Conservation (phyloP, 2,113 vertebrate species). For the Bujurquina vittata region DNA sequence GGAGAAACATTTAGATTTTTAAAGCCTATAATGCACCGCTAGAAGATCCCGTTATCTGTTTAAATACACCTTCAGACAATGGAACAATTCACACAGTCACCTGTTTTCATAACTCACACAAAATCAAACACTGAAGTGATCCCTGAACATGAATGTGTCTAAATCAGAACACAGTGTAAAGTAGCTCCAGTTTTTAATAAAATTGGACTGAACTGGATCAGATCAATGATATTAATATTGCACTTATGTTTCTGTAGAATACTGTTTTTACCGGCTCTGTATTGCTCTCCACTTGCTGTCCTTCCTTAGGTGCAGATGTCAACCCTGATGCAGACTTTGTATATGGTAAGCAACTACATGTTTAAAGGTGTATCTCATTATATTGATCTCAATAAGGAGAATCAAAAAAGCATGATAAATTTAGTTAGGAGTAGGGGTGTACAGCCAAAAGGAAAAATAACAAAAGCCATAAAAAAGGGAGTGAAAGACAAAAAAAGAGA, state of each 20-base stretch:
- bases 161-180: background rate
- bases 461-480: background rate
- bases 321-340: slow-evolving; percentile 78
- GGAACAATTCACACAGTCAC: background rate
- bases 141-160: background rate
- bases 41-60: background rate
- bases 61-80: background rate
- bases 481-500: background rate
- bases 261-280: background rate
- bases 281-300: slow-evolving; percentile 4
- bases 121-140: background rate
- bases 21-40: background rate
- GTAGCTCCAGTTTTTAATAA: background rate
- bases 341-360: slow-evolving; percentile 72
- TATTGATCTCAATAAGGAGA: background rate
- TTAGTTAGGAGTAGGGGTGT: background rate
- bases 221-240: background rate
- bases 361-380: background rate
- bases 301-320: slow-evolving; percentile 44
- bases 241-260: background rate
- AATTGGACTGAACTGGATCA: no score
- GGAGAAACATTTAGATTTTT: background rate
- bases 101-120: background rate
- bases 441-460: background rate
- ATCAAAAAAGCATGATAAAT: background rate